These are phyloP conservation scores for Onychomys leucogaster DNA, from an alignment of 2,797 vertebrate genomes.

Conservation along the genomic window DNA sequence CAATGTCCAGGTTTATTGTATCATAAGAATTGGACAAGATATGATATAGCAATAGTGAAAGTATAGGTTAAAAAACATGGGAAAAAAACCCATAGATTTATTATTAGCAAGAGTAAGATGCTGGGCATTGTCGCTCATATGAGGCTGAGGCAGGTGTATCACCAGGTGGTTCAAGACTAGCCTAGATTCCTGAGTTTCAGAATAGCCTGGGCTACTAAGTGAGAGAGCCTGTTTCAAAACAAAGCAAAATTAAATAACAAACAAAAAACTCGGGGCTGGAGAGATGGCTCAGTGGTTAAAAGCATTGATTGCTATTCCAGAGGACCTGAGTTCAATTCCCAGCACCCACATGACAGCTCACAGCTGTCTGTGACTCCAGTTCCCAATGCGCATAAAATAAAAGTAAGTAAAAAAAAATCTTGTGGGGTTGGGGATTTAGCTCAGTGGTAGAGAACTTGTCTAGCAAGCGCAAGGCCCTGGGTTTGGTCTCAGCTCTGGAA, in stretches of 20 bases:
- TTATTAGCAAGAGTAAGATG: neutral
- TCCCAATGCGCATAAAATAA: too few relatives aligned
- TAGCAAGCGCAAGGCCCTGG: too few relatives aligned
- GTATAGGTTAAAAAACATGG: neutral
- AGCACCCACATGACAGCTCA: too few relatives aligned
- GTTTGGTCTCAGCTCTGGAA: too few relatives aligned
- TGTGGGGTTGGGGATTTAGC: too few relatives aligned
- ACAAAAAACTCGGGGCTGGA: neutral
- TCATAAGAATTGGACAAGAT: neutral
- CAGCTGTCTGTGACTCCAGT: too few relatives aligned
- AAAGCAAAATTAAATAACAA: neutral
- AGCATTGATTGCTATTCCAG: too few relatives aligned
- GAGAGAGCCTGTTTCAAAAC: neutral
- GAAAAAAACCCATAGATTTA: neutral
- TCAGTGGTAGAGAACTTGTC: too few relatives aligned
- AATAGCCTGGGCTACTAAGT: neutral
- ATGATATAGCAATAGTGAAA: neutral
- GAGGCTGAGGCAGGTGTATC: neutral
- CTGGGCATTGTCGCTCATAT: neutral
- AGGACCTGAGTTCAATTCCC: too few relatives aligned
- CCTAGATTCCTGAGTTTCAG: neutral
- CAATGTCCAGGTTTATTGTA: neutral
- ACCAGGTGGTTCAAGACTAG: neutral
- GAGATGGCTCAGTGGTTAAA: too few relatives aligned
- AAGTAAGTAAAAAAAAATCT: too few relatives aligned